These are phyloP conservation scores for Mobula hypostoma DNA, from an alignment of 2,113 vertebrate genomes.

Conservation along the genomic window DNA sequence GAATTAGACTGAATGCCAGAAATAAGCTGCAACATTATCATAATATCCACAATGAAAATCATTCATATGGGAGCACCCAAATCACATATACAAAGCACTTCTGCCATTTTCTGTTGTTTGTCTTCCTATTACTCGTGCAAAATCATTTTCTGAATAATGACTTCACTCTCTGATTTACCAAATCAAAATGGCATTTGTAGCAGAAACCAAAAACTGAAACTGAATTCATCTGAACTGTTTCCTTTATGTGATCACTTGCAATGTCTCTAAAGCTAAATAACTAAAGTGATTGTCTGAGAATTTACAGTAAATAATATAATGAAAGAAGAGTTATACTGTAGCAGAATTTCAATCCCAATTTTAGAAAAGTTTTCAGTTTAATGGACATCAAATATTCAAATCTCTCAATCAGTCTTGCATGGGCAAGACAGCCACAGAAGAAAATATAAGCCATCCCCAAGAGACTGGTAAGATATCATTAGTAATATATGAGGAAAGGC, in stretches of 20 bases:
- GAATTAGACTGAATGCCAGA: slow-evolving; percentile 82
- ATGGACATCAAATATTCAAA: neutral
- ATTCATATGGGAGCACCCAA: slow-evolving; percentile 36
- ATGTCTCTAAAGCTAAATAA: neutral
- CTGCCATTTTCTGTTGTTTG: slow-evolving; percentile 32
- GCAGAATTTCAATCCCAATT: neutral
- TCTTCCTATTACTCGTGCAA: slow-evolving; percentile 24
- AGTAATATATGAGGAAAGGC: neutral
- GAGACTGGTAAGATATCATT: neutral
- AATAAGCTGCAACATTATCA: slow-evolving; percentile 81
- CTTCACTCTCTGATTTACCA: slow-evolving; percentile 5
- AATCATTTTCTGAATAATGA: slow-evolving; percentile 20
- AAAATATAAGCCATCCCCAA: neutral
- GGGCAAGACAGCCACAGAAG: neutral
- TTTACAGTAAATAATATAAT: neutral
- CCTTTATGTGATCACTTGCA: neutral
- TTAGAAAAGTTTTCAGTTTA: neutral
- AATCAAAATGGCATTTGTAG: neutral
- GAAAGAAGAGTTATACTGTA: neutral
- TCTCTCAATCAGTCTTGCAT: neutral
- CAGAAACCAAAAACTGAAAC: neutral
- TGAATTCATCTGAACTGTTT: neutral
- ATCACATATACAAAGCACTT: slow-evolving; percentile 22
- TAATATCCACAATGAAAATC: slow-evolving; percentile 70
- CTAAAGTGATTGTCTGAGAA: neutral